Percentiles rank a stretch among this genome's conserved stretches.
Evolutionary conservation across 2,113 vertebrate genomes (phyloP).

Genomic region (Austrofundulus limnaeus): DNA sequence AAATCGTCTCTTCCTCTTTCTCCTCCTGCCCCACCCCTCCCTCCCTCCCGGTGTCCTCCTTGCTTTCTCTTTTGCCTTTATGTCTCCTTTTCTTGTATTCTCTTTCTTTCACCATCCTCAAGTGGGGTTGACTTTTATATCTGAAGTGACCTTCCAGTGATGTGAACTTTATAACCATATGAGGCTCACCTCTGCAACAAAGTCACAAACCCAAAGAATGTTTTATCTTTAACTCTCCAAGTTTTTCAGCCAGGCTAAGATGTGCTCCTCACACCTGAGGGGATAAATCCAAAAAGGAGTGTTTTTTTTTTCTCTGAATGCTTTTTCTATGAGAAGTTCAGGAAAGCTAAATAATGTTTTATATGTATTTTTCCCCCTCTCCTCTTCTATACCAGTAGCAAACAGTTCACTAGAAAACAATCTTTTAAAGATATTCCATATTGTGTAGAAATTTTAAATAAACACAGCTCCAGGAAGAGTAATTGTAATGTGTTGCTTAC

Average conservation of each 20-base stretch:
- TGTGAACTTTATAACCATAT: slow-evolving; percentile 68
- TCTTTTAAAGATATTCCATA: slow-evolving; percentile 2
- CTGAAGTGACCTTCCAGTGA: slow-evolving; percentile 63
- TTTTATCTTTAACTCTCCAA: slow-evolving; percentile 20
- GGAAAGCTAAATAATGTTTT: slow-evolving; percentile 14
- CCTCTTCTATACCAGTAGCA: neutral
- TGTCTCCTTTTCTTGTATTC: slow-evolving; percentile 24
- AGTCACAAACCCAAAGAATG: slow-evolving; percentile 51
- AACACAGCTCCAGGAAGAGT: slow-evolving; percentile 13
- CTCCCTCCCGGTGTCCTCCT: slow-evolving; percentile 22
- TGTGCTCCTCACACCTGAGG: slow-evolving; percentile 23
- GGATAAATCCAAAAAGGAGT: slow-evolving; percentile 3
- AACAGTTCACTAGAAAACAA: neutral
- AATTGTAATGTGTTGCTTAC: slow-evolving; percentile 10
- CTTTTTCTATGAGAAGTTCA: slow-evolving; percentile 13
- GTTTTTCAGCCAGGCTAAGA: slow-evolving; percentile 25
- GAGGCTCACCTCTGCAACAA: slow-evolving; percentile 42
- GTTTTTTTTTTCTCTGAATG: neutral
- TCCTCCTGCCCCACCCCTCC: slow-evolving; percentile 14
- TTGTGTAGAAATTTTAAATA: slow-evolving; percentile 9
- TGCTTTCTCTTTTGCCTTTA: slow-evolving; percentile 31
- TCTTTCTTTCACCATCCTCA: slow-evolving; percentile 27
- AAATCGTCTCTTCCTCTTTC: slow-evolving; percentile 59
- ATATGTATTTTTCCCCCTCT: neutral
- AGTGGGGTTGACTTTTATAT: slow-evolving; percentile 51